Conservation (phyloP, 2,888 invertebrate genomes). For the Thyatira batis region DNA sequence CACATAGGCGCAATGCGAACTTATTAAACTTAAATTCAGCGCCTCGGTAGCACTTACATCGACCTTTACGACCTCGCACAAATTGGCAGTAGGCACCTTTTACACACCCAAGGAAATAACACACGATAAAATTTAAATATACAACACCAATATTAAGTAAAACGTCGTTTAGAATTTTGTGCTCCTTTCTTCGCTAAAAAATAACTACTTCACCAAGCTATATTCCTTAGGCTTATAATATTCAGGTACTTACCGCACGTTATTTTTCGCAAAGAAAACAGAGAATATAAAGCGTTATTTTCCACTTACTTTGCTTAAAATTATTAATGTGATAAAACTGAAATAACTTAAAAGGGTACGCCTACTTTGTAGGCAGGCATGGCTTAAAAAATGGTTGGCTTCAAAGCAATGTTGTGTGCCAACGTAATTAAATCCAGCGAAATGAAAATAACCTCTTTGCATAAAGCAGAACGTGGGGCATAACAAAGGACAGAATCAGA, state of each 20-base stretch:
- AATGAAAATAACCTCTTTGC: constrained; percentile 31
- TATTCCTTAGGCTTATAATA: background rate
- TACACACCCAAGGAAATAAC: constrained; percentile 7
- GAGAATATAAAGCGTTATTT: background rate
- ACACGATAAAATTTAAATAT: constrained; percentile 8
- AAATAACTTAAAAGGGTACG: constrained; percentile 5
- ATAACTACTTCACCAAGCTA: background rate
- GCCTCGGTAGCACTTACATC: constrained; percentile 40
- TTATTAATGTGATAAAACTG: background rate
- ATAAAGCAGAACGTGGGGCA: constrained; percentile 20
- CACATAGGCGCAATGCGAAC: constrained; percentile 60
- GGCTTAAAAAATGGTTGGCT: constrained; percentile 21
- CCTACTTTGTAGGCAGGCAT: constrained; percentile 14
- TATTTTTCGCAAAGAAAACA: background rate
- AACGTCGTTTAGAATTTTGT: background rate
- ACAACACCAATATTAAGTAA: background rate
- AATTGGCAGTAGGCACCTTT: constrained; percentile 3
- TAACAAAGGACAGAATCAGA: constrained; percentile 12
- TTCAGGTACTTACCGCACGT: background rate
- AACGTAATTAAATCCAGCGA: constrained; percentile 29
- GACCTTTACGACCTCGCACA: constrained; percentile 41
- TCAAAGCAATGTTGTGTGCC: constrained; percentile 30
- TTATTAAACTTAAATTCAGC: constrained; percentile 70
- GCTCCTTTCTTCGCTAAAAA: background rate
- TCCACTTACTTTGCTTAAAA: background rate